A percentile compares a stretch with the other conserved stretches of the same genome.
These are phyloP conservation scores for Cossypha polioptera DNA, from an alignment of 2,797 vertebrate species.

Conservation along the genomic window DNA sequence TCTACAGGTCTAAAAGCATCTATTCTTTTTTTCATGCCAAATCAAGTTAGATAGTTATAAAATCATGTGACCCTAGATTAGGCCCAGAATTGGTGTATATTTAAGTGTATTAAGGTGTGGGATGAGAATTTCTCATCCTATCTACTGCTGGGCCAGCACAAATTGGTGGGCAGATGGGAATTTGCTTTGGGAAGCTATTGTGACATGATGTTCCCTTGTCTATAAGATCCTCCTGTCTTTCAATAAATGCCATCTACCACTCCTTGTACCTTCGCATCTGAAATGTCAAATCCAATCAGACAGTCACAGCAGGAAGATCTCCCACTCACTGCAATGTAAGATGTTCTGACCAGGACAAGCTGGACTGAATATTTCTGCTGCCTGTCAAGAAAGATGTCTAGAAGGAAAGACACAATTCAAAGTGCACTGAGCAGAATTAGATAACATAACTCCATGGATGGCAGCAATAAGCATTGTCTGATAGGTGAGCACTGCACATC, in stretches of 20 bases:
- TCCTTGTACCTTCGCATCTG: not conserved
- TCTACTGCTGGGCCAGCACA: not conserved
- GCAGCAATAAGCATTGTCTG: not conserved
- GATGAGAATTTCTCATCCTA: not conserved
- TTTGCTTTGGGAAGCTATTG: not conserved
- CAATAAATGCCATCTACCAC: not conserved
- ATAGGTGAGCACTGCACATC: not conserved
- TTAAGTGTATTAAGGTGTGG: not conserved
- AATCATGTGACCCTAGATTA: not conserved
- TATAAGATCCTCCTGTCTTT: not conserved
- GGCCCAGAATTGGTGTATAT: not conserved
- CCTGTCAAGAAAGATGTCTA: not conserved
- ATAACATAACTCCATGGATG: not conserved
- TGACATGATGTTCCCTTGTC: not conserved
- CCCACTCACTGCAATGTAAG: not conserved
- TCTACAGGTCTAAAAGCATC: not conserved
- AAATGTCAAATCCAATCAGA: not conserved
- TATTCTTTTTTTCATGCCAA: not conserved
- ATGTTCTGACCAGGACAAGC: not conserved
- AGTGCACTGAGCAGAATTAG: not conserved
- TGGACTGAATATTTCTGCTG: not conserved
- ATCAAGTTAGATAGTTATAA: not conserved
- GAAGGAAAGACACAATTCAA: not conserved
- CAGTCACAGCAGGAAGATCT: not conserved
- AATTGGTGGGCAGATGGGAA: not conserved